These are phyloP conservation scores for Elachura formosa DNA, from an alignment of 2,113 vertebrate species.

Conservation along the genomic window DNA sequence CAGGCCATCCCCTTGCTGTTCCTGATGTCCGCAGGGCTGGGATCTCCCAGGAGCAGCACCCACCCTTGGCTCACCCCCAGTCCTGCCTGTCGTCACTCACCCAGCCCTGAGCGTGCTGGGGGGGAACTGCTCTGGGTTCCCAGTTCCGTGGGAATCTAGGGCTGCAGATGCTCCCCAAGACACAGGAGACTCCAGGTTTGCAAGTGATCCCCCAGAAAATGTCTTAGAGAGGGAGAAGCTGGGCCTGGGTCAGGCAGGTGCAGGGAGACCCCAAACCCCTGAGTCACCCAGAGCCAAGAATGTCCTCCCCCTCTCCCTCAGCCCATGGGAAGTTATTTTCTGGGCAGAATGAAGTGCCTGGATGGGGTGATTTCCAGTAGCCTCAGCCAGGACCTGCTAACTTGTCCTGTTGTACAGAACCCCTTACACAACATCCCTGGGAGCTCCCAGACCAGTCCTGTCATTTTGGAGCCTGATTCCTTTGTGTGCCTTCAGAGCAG, in stretches of 20 bases:
- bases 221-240: neutral
- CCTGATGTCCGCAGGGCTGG: accelerated
- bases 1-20: neutral
- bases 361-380: neutral
- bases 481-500: neutral
- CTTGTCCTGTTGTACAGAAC: neutral
- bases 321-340: neutral
- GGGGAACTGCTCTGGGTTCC: neutral
- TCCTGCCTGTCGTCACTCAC: neutral
- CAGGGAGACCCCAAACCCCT: accelerated
- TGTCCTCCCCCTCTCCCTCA: neutral
- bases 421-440: neutral
- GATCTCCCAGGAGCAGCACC: neutral
- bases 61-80: neutral
- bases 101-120: neutral
- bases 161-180: neutral
- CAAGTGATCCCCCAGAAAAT: neutral
- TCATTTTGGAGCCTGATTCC: neutral
- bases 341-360: neutral
- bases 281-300: neutral
- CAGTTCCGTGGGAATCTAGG: neutral
- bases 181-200: neutral
- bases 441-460: neutral
- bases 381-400: neutral
- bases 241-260: neutral